Evolutionary conservation across 2,888 invertebrate species (phyloP).

Genomic region (Acleris sparsana): DNA sequence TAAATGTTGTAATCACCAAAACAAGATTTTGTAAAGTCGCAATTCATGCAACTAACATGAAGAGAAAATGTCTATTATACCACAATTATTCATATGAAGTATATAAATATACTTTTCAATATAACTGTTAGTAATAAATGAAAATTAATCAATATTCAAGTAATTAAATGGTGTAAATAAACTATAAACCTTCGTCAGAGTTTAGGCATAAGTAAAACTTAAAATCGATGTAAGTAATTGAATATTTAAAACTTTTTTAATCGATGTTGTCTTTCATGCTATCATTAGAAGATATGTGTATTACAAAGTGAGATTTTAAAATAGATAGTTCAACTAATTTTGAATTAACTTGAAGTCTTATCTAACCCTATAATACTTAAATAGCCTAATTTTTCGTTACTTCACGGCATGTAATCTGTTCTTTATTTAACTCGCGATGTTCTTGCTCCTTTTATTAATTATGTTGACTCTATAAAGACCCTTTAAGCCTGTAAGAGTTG

Average conservation of each 20-base stretch:
- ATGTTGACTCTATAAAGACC: background rate
- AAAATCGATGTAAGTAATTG: conserved; percentile 11
- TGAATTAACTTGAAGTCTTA: background rate
- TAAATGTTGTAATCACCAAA: background rate
- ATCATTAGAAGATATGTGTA: conserved; percentile 19
- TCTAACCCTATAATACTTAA: background rate
- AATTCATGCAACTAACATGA: conserved; percentile 50
- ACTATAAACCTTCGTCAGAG: conserved; percentile 6
- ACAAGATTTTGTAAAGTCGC: conserved; percentile 49
- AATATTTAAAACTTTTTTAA: conserved; percentile 12
- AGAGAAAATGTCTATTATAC: conserved; percentile 73
- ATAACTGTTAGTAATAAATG: conserved; percentile 38
- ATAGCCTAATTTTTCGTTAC: background rate
- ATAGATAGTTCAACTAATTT: conserved; percentile 22
- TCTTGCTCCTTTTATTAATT: background rate
- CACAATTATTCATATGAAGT: conserved; percentile 67
- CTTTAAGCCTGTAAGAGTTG: background rate
- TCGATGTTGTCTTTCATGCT: conserved; percentile 30
- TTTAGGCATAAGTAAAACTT: conserved; percentile 1
- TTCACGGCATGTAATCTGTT: background rate
- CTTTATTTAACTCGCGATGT: background rate
- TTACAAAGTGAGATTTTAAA: conserved; percentile 31
- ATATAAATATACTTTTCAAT: conserved; percentile 46
- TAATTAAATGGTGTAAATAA: conserved; percentile 27
- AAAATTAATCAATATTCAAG: conserved; percentile 42